phyloP scores from a whole-genome alignment of 2,113 vertebrate species.

The Zapus hudsonius region DNA sequence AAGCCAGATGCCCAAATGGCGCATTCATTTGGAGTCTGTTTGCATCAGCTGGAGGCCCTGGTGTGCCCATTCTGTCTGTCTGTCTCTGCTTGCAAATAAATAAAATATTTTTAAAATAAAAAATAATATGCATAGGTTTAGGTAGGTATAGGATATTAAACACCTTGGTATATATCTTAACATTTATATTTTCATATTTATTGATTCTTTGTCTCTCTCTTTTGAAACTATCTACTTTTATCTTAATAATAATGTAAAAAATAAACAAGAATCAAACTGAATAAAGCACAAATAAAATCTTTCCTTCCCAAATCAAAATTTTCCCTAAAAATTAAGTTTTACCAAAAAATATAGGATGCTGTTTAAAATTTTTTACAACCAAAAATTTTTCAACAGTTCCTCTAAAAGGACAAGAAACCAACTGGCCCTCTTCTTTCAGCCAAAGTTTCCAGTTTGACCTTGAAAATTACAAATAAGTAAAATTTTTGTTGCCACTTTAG shows the following conservation, averaged over 20 bases:
- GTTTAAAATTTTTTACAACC: neutral
- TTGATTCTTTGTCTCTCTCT: neutral
- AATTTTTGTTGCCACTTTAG: conserved; percentile 23
- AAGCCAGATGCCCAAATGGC: no score
- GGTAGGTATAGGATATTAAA: neutral
- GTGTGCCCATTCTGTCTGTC: no score
- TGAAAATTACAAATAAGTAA: neutral
- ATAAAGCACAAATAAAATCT: conserved; percentile 21
- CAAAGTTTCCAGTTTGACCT: conserved; percentile 24
- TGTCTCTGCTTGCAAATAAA: no score
- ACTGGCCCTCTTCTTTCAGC: neutral
- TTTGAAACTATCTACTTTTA: neutral
- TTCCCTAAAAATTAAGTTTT: conserved; percentile 19
- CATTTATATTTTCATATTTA: conserved; percentile 27
- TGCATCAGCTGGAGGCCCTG: no score
- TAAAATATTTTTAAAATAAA: no score
- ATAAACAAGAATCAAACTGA: conserved; percentile 28
- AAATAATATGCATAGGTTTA: no score
- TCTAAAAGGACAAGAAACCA: neutral
- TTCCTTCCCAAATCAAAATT: neutral
- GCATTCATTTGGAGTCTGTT: no score
- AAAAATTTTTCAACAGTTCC: conserved; percentile 16
- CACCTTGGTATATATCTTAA: conserved; percentile 28
- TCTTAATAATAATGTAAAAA: conserved; percentile 14
- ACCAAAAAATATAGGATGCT: neutral